These are phyloP conservation scores for Protaetia brevitarsis DNA, from an alignment of 1,140 invertebrate genomes.

Conservation along the genomic window DNA sequence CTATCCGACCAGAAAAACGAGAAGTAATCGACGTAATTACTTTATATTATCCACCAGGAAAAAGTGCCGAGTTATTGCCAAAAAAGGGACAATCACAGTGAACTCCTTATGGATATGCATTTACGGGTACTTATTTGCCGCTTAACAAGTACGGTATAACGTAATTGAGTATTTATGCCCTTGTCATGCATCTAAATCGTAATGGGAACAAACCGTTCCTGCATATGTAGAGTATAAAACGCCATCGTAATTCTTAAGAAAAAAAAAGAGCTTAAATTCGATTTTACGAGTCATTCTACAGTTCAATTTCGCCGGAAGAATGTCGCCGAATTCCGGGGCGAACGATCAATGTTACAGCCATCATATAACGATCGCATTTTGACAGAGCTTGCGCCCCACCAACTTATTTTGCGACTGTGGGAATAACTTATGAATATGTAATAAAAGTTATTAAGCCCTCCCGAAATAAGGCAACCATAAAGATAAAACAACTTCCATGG, in stretches of 20 bases:
- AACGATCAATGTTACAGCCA: neutral
- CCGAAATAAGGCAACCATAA: constrained; percentile 44
- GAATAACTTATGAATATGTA: constrained; percentile 31
- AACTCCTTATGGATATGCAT: no score
- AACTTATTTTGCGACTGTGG: constrained; percentile 14
- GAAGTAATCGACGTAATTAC: constrained; percentile 42
- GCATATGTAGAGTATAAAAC: no score
- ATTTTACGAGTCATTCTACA: no score
- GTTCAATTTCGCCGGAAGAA: neutral
- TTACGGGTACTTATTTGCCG: no score
- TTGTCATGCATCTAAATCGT: no score
- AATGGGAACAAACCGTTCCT: no score
- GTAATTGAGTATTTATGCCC: no score
- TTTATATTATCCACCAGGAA: constrained; percentile 30
- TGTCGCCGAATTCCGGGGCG: neutral
- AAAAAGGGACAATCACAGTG: neutral
- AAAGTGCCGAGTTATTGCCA: neutral
- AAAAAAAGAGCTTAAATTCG: no score
- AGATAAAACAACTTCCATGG: constrained; percentile 45
- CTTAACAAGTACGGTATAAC: no score
- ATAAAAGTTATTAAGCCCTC: constrained; percentile 44
- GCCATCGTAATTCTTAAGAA: no score
- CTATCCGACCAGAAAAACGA: constrained; percentile 43
- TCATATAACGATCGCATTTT: constrained; percentile 12
- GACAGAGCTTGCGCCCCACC: neutral